These are phyloP conservation scores for Limnothrissa miodon DNA, from an alignment of 2,113 vertebrate species.

Conservation along the genomic window DNA sequence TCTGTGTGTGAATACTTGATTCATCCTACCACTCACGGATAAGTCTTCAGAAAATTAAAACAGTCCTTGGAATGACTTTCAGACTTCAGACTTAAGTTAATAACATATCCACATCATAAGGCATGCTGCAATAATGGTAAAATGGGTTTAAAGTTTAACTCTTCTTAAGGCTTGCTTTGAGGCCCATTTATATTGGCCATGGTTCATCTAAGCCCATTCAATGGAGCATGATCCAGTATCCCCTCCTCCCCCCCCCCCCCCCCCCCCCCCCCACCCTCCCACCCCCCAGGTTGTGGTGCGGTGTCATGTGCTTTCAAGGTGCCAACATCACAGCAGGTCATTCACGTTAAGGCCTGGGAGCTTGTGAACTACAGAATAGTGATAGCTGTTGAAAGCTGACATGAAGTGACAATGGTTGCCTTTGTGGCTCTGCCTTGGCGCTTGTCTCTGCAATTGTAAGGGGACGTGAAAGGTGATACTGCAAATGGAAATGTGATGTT, in stretches of 20 bases:
- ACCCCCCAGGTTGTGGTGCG: neutral
- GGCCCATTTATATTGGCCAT: neutral
- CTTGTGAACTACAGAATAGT: neutral
- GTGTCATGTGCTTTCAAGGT: slow-evolving; percentile 11
- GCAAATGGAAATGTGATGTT: neutral
- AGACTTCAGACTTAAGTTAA: slow-evolving; percentile 14
- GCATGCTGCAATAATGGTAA: neutral
- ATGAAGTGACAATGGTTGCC: slow-evolving; percentile 32
- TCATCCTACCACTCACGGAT: neutral
- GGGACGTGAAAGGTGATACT: neutral
- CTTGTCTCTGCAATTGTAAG: slow-evolving; percentile 19
- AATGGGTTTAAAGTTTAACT: neutral
- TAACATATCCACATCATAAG: neutral
- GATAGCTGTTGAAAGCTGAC: slow-evolving; percentile 15
- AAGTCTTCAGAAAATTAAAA: neutral
- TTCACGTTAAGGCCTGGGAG: neutral
- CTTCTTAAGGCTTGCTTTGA: neutral
- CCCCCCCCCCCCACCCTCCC: too few species aligned
- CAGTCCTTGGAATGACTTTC: slow-evolving; percentile 1
- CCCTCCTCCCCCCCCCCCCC: too few species aligned
- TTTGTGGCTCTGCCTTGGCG: slow-evolving; percentile 21
- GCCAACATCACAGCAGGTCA: neutral
- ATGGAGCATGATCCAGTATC: neutral
- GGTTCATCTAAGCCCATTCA: neutral
- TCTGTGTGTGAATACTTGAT: neutral